Evolutionary conservation across 1,140 invertebrate genomes (phyloP).

Genomic region (Heliconius himera): DNA sequence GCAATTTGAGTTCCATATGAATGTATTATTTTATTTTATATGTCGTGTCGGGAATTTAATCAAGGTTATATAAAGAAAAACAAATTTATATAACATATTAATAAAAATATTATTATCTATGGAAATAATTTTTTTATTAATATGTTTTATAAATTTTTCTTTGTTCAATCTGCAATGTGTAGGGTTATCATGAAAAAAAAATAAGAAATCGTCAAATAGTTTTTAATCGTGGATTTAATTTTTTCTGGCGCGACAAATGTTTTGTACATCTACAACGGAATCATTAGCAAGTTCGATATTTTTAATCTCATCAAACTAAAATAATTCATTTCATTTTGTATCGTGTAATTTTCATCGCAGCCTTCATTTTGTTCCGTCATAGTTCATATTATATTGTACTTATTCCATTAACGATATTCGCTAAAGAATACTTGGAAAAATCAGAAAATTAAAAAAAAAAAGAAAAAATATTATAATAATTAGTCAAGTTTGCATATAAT

Average conservation of each 20-base stretch:
- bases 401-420: slow-evolving; percentile 80
- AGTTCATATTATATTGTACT: slow-evolving; percentile 79
- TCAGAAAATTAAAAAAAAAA: slow-evolving; percentile 64
- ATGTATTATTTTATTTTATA: slow-evolving; percentile 55
- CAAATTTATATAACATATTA: too few relatives aligned
- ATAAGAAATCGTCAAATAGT: slow-evolving; percentile 11
- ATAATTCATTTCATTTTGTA: slow-evolving; percentile 56
- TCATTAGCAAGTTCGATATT: slow-evolving; percentile 63
- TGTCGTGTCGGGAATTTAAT: slow-evolving; percentile 42
- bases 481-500: slow-evolving; percentile 77
- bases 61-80: slow-evolving; percentile 12
- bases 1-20: slow-evolving; percentile 60
- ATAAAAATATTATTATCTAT: not conserved
- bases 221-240: not conserved
- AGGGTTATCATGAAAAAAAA: not conserved
- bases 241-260: slow-evolving; percentile 49
- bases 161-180: not conserved
- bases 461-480: slow-evolving; percentile 50
- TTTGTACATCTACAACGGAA: slow-evolving; percentile 29
- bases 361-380: slow-evolving; percentile 68
- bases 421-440: slow-evolving; percentile 75
- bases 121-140: slow-evolving; percentile 15
- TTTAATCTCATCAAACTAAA: slow-evolving; percentile 70
- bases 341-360: slow-evolving; percentile 56
- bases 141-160: not conserved